These are phyloP conservation scores for Tetheella fluctuosa DNA, from an alignment of 2,888 invertebrate species.

Conservation along the genomic window DNA sequence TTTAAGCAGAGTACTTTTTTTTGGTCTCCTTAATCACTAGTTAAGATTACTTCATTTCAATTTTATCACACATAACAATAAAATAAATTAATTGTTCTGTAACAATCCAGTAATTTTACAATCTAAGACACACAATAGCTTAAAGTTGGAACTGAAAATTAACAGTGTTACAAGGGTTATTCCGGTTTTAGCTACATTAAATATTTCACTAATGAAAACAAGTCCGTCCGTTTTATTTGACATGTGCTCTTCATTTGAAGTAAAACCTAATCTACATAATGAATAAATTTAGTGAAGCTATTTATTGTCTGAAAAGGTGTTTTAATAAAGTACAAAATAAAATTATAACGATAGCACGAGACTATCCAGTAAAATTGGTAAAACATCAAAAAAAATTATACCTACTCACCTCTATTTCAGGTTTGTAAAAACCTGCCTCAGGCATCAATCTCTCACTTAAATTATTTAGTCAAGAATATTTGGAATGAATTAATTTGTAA, in stretches of 20 bases:
- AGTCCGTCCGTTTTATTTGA: neutral
- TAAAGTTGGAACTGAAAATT: neutral
- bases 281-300: neutral
- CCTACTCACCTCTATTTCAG: too few species aligned
- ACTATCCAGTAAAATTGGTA: too few species aligned
- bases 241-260: neutral
- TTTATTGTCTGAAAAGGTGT: too few species aligned
- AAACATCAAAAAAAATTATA: too few species aligned
- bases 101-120: neutral
- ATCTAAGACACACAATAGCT: neutral
- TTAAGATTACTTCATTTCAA: neutral
- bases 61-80: neutral
- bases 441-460: too few species aligned
- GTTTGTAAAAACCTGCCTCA: too few species aligned
- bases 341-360: too few species aligned
- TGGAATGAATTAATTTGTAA: too few species aligned
- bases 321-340: too few species aligned
- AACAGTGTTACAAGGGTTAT: slow-evolving; percentile 2
- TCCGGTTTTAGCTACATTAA: slow-evolving; percentile 2
- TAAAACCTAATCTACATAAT: neutral
- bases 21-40: neutral
- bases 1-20: too few species aligned
- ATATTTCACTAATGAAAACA: slow-evolving; percentile 8
- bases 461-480: too few species aligned
- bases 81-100: too few species aligned